Conservation (phyloP, 1,140 invertebrate genomes). For the Drosophila arawakana region DNA sequence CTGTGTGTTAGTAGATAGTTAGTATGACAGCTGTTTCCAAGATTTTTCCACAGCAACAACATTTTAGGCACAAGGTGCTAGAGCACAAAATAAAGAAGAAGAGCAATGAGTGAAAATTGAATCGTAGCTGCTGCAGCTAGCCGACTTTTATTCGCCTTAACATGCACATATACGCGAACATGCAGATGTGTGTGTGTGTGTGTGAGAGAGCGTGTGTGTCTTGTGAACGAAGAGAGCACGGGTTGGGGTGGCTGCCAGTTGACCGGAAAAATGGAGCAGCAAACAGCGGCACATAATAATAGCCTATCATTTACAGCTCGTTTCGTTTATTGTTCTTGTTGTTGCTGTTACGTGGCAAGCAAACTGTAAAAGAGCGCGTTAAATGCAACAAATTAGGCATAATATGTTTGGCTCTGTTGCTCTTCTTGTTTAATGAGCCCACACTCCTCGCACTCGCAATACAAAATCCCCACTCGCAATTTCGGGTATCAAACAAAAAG, state of each 20-base stretch:
- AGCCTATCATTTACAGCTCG: constrained; percentile 61
- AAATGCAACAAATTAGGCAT: constrained; percentile 57
- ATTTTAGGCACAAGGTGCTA: constrained; percentile 54
- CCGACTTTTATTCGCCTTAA: constrained; percentile 10
- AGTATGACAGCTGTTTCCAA: constrained; percentile 49
- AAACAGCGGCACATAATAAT: constrained; percentile 55
- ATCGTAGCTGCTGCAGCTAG: constrained; percentile 18
- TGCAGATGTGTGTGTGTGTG: neutral
- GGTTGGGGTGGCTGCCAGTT: constrained; percentile 37
- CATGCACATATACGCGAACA: neutral
- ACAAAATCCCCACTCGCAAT: constrained; percentile 2
- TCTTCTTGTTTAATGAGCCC: constrained; percentile 35
- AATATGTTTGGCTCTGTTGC: constrained; percentile 41
- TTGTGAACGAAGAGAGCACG: neutral
- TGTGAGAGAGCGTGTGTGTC: neutral
- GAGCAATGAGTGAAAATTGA: constrained; percentile 43
- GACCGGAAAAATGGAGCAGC: constrained; percentile 67
- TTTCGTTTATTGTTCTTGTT: constrained; percentile 33
- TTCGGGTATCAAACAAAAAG: constrained; percentile 7
- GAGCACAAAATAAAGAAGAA: constrained; percentile 8
- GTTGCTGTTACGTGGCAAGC: constrained; percentile 42
- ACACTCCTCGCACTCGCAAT: constrained; percentile 1
- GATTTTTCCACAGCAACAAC: constrained; percentile 47
- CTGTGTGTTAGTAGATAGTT: constrained; percentile 3
- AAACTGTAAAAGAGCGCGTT: constrained; percentile 33